These are phyloP conservation scores for Drosophila murphyi DNA, from an alignment of 1,140 invertebrate genomes.

Conservation along the genomic window DNA sequence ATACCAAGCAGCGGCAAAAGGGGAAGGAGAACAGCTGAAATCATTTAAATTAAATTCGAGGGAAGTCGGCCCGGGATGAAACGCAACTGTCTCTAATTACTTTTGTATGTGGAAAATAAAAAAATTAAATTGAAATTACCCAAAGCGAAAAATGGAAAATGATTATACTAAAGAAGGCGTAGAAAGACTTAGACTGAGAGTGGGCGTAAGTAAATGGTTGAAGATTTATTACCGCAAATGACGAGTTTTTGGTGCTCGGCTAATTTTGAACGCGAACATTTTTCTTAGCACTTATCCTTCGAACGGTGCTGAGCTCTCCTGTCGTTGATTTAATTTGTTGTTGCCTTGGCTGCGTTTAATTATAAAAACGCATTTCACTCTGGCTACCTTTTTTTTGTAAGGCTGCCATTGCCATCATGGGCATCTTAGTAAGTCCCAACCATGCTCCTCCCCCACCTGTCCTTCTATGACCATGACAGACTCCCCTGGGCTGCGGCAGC, in stretches of 20 bases:
- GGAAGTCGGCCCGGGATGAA: constrained; percentile 40
- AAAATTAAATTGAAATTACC: constrained; percentile 72
- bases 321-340: constrained; percentile 55
- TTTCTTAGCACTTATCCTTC: constrained; percentile 17
- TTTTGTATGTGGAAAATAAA: constrained; percentile 41
- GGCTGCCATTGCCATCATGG: constrained; percentile 3
- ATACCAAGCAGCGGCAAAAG: constrained; percentile 52
- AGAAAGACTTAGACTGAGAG: neutral
- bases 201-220: constrained; percentile 9
- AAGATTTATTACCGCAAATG: constrained; percentile 71
- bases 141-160: constrained; percentile 32
- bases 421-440: neutral
- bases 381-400: constrained; percentile 22
- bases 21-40: constrained; percentile 38
- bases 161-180: neutral
- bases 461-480: neutral
- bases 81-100: constrained; percentile 61
- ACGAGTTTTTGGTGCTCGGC: constrained; percentile 51
- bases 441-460: neutral
- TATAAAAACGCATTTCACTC: constrained; percentile 50
- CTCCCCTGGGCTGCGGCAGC: constrained; percentile 5
- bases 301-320: constrained; percentile 26
- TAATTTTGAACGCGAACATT: constrained; percentile 54
- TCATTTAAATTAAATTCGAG: constrained; percentile 70
- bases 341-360: constrained; percentile 66